Percentiles rank a stretch among this genome's conserved stretches.
phyloP scores from a whole-genome alignment of 2,888 invertebrate genomes.

The Abrostola tripartita region DNA sequence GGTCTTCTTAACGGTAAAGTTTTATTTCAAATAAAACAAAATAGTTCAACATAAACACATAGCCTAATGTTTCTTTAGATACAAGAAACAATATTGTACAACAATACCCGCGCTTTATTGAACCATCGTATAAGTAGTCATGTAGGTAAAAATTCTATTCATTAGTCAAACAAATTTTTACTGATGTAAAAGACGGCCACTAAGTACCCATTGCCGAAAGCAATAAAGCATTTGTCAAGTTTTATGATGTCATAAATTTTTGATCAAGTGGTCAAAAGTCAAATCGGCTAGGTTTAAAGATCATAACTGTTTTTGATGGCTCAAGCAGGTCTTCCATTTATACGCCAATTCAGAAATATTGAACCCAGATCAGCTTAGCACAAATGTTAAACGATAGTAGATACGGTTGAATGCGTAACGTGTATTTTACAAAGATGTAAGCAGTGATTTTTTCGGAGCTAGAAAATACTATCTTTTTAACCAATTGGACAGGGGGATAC shows the following conservation, averaged over 20 bases:
- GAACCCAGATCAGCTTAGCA: background rate
- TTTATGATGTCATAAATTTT: constrained; percentile 4
- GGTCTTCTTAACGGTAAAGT: constrained; percentile 27
- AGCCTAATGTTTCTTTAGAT: too few species aligned
- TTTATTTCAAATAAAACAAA: constrained; percentile 15
- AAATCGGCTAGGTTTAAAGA: background rate
- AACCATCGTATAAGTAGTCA: background rate
- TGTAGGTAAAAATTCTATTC: background rate
- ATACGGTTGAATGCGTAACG: too few species aligned
- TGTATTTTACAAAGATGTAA: too few species aligned
- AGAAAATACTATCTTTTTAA: too few species aligned
- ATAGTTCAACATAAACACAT: background rate
- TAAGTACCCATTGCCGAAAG: background rate
- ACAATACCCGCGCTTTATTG: too few species aligned
- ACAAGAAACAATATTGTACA: too few species aligned
- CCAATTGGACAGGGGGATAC: too few species aligned
- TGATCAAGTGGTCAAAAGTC: background rate
- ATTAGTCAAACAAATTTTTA: background rate
- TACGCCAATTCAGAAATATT: background rate
- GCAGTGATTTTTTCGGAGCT: too few species aligned
- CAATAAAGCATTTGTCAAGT: background rate
- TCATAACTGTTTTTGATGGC: background rate
- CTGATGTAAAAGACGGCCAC: background rate
- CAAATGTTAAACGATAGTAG: too few species aligned
- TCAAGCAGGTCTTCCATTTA: background rate